These are phyloP conservation scores for Ceyx erithaca DNA, from an alignment of 2,797 vertebrate genomes.

Conservation along the genomic window DNA sequence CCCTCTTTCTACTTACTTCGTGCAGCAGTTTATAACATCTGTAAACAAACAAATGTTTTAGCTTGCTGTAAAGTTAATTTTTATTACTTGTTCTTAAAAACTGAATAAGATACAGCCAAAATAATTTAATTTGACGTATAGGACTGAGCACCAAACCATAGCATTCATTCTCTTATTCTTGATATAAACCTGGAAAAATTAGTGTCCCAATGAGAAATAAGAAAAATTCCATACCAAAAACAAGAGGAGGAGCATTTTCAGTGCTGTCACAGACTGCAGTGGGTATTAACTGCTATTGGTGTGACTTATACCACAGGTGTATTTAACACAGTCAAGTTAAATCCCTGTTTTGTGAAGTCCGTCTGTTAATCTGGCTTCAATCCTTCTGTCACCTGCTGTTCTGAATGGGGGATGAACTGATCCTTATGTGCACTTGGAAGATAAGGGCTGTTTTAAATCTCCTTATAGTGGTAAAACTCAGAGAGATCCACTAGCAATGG, in stretches of 20 bases:
- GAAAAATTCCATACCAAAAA: not conserved
- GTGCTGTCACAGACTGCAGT: not conserved
- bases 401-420: constrained; percentile 35
- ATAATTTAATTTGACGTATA: not conserved
- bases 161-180: not conserved
- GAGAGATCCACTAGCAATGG: not conserved
- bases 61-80: constrained; percentile 5
- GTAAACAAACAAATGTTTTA: constrained; percentile 20
- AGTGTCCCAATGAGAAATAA: not conserved
- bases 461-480: not conserved
- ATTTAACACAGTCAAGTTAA: constrained; percentile 44
- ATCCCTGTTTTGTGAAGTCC: constrained; percentile 33
- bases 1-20: not conserved
- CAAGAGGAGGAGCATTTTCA: not conserved
- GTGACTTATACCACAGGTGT: constrained; percentile 23
- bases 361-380: constrained; percentile 41
- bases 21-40: not conserved
- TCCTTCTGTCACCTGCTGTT: constrained; percentile 37
- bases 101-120: not conserved
- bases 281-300: constrained; percentile 12
- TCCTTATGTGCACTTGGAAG: constrained; percentile 34
- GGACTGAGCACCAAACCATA: not conserved
- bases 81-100: constrained; percentile 9
- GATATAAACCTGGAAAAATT: not conserved
- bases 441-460: not conserved